Base-by-base conservation (phyloP, 2,888 invertebrate species). In the Lymantria dispar region DNA sequence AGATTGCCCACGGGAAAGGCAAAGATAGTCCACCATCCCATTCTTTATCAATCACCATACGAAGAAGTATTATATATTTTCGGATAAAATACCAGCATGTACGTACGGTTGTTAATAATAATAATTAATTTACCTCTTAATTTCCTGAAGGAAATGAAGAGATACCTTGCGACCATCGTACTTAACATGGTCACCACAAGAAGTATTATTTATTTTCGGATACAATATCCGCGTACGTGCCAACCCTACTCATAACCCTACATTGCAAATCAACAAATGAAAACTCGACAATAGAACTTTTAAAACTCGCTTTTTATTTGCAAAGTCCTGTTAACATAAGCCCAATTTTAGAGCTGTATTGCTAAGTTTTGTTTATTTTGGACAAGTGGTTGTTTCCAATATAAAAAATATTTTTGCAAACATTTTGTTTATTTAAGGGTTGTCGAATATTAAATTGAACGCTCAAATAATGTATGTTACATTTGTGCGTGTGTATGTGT, bases 221-320 rank as follows among this genome's bases (percentile, higher is more conserved):
- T 37, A 52, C 43, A 31, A 47, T 45, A 36, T 38, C 9, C 8
- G 7, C 38, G n/a, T 38, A 22, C 22, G 38, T 41, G 33, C 7
- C 60, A 63, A 36, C 58, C 58, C 59, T 59, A 47, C 7, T 10
- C 29, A 22, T 46, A 48, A 45, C 48, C 48, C 48, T 58, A 55
- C 50, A 58, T 49, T 55, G 50, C 39, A 56, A 54, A 49, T 57
- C 64, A 62, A 68, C 68, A 70, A 67, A 70, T 67, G 68, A 52
- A 22, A 60, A 62, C 60, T 56, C 45, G 46, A 70, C 68, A 68
- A 68, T 62, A 62, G 60, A 62, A 67, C 54, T 62, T 62, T 64
- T 47, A 56, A 55, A 61, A 54, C 52, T 53, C 43, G 50, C 56
- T 64, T 58, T 63, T 64, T 57, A 58, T 68, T 63, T 59, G 50